Conservation (phyloP, 2,113 vertebrate genomes). For the Pandion haliaetus region DNA sequence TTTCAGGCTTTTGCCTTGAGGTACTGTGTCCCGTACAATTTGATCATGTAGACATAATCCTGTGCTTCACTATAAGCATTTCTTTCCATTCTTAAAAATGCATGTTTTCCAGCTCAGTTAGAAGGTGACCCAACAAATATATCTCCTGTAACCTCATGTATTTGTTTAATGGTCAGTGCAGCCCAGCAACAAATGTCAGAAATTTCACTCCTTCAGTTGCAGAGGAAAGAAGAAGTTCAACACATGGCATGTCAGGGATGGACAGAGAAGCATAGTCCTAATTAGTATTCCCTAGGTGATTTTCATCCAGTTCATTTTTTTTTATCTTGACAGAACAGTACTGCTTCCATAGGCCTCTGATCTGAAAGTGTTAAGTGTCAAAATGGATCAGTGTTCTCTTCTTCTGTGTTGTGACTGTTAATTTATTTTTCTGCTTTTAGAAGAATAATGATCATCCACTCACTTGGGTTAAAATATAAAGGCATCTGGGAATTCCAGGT, state of each 20-base stretch:
- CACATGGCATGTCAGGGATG: background rate
- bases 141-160: background rate
- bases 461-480: background rate
- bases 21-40: background rate
- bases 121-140: background rate
- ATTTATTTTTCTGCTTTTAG: background rate
- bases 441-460: background rate
- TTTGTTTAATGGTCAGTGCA: background rate
- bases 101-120: background rate
- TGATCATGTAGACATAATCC: background rate
- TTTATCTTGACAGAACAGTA: background rate
- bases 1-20: background rate
- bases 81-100: background rate
- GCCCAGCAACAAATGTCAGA: background rate
- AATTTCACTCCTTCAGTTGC: background rate
- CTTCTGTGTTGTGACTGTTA: background rate
- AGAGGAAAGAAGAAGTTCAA: background rate
- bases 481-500: background rate
- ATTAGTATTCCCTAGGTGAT: conserved; percentile 6
- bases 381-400: background rate
- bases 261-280: background rate
- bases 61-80: background rate
- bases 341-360: background rate
- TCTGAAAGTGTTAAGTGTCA: background rate
- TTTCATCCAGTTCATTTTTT: background rate